These are phyloP conservation scores for Pherbina coryleti DNA, from an alignment of 2,888 invertebrate species.

Conservation along the genomic window DNA sequence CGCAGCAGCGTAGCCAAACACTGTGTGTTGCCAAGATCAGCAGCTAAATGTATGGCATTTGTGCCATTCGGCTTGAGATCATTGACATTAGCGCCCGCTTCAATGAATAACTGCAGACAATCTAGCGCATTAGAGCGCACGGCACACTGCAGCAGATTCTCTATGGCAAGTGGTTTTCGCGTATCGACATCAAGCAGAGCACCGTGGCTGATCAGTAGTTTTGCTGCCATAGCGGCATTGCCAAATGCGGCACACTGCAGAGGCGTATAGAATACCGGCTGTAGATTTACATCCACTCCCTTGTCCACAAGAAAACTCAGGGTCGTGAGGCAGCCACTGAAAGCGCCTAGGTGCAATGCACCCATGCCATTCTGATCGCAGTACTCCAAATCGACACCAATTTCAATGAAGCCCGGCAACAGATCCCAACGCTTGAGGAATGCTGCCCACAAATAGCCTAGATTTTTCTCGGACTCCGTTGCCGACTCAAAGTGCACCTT, in stretches of 20 bases:
- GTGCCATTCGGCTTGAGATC: slow-evolving; percentile 82
- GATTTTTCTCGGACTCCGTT: slow-evolving; percentile 78
- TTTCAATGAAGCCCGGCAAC: slow-evolving; percentile 74
- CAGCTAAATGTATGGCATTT: slow-evolving; percentile 84
- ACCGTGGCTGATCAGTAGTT: slow-evolving; percentile 80
- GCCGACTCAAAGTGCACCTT: slow-evolving; percentile 72
- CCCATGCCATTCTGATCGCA: slow-evolving; percentile 81
- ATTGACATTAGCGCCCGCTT: slow-evolving; percentile 82
- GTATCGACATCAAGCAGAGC: slow-evolving; percentile 79
- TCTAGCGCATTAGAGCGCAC: slow-evolving; percentile 85
- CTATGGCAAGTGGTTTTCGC: slow-evolving; percentile 77
- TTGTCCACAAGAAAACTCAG: slow-evolving; percentile 78
- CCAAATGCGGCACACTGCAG: slow-evolving; percentile 93
- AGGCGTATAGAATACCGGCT: slow-evolving; percentile 81
- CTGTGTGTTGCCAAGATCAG: slow-evolving; percentile 81
- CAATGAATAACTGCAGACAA: slow-evolving; percentile 81
- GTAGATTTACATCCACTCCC: slow-evolving; percentile 78
- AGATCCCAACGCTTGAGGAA: slow-evolving; percentile 79
- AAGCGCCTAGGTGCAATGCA: slow-evolving; percentile 82
- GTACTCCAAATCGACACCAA: slow-evolving; percentile 79
- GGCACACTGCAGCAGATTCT: slow-evolving; percentile 86
- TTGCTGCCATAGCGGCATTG: slow-evolving; percentile 84
- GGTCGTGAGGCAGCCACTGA: slow-evolving; percentile 82
- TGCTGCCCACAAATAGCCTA: slow-evolving; percentile 80
- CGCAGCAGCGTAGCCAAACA: slow-evolving; percentile 82